Conservation (phyloP, 2,113 vertebrate genomes). For the Syngnathus typhle region DNA sequence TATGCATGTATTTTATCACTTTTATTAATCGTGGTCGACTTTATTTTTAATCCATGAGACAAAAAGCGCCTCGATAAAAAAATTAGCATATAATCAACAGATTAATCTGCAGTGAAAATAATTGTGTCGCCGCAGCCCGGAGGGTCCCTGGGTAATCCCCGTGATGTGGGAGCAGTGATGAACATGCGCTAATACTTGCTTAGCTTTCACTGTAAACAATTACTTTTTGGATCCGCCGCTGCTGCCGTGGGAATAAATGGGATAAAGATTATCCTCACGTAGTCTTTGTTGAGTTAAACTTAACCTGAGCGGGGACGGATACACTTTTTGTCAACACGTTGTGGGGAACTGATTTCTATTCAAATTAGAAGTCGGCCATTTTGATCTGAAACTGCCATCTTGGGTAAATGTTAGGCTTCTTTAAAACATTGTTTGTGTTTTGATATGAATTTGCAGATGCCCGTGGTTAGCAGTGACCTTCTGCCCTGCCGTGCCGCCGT, state of each 20-base stretch:
- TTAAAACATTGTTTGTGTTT: background rate
- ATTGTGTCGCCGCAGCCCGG: conserved; percentile 2
- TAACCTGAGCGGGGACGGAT: conserved; percentile 27
- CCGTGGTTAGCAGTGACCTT: conserved; percentile 89
- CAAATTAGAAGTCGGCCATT: too few relatives aligned
- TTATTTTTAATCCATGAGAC: background rate
- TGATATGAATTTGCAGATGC: conserved; percentile 73
- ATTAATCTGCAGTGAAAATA: background rate
- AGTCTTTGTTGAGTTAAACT: conserved; percentile 39
- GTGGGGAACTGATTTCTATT: background rate
- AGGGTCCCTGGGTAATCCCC: conserved; percentile 33
- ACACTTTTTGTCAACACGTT: background rate
- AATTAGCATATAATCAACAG: background rate
- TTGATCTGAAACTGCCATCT: too few relatives aligned
- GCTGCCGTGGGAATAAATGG: conserved; percentile 43
- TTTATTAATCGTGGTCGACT: background rate
- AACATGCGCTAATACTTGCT: conserved; percentile 48
- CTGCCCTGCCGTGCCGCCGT: conserved; percentile 85
- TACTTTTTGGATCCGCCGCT: conserved; percentile 40
- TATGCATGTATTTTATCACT: too few relatives aligned
- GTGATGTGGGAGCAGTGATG: conserved; percentile 24
- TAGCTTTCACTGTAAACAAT: conserved; percentile 52
- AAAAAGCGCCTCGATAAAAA: background rate
- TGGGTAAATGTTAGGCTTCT: too few relatives aligned
- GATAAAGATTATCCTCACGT: conserved; percentile 43